Base-by-base conservation (phyloP, 2,113 vertebrate genomes). In the Vulpes lagopus region DNA sequence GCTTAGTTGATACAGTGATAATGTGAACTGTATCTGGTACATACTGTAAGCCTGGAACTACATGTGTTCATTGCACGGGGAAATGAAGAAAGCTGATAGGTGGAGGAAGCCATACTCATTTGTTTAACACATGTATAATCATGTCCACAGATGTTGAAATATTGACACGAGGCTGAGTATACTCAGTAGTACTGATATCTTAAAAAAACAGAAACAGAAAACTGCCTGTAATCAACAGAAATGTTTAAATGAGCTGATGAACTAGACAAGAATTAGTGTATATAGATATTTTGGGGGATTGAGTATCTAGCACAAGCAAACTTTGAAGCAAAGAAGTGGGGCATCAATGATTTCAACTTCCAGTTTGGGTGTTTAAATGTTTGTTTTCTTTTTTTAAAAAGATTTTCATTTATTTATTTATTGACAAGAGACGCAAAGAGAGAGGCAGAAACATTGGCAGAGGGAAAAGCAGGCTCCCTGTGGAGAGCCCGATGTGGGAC, bases 151-250 rank as follows among this genome's bases (percentile, higher is more conserved):
- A 93, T 38, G 90, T 2, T 80, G 15, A 90, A 96, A 84, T 76
- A 71, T 11, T 94, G 94, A 94, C 49, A 95, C 43, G 23, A 95
- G 38, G 71, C 38, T 86, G 27, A 95, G 3, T 73, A 71, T 15
- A 67, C 14, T 62, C 43, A 79, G 11, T 8, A 83, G 51, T 35
- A 74, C 27, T 79, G 57, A 57, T 62, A 57, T n/a, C n/a, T 74
- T 90, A 30, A 51, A 94, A 65, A 83, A 55, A 43, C 76, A 38
- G 30, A 2, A 51, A 17, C 55, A 90, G 22, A 53, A 86, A 90
- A 17, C 27, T 71, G 27, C 20, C 80, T 86, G 3, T 86, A 49
- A 92, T 55, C 8, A 79, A 86, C 17, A 86, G 3, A 49, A 65
- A 89, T 71, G 27, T 89, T 89, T 35, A 76, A 82, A 65, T 90